phyloP scores from a whole-genome alignment of 2,888 invertebrate genomes.

The Deilephila elpenor region DNA sequence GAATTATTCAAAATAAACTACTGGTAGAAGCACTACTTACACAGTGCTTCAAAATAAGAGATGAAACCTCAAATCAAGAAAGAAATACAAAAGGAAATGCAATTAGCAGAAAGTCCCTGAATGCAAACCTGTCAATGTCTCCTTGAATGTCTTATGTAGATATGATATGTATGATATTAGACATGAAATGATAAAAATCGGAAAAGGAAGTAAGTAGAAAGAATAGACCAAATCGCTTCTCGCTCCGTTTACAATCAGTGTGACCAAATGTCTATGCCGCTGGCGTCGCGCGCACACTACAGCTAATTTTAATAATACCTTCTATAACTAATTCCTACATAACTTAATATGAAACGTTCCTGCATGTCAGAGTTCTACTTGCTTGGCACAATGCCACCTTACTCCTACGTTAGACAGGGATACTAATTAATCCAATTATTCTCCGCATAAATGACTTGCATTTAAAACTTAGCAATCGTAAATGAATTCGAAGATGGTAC shows the following conservation, averaged over 20 bases:
- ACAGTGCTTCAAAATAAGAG: no score
- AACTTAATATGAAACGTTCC: slow-evolving; percentile 12
- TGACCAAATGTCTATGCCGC: not conserved
- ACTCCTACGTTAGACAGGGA: not conserved
- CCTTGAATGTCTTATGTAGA: no score
- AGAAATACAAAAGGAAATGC: no score
- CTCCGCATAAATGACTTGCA: not conserved
- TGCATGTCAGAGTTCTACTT: slow-evolving; percentile 5
- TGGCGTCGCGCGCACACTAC: not conserved
- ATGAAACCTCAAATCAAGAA: no score
- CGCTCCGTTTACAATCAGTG: not conserved
- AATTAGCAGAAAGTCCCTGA: no score
- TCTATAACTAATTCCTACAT: slow-evolving; percentile 18
- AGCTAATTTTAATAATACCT: slow-evolving; percentile 25
- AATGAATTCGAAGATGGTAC: not conserved
- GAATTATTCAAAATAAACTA: no score
- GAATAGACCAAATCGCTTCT: not conserved
- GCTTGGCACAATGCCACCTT: slow-evolving; percentile 14
- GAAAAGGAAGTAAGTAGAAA: not conserved
- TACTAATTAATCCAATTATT: not conserved
- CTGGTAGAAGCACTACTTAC: no score
- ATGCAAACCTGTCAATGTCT: no score
- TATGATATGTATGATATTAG: no score
- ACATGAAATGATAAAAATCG: not conserved
- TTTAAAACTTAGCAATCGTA: not conserved